Base-by-base conservation (phyloP, 2,797 vertebrate species). In the Siniperca scherzeri region DNA sequence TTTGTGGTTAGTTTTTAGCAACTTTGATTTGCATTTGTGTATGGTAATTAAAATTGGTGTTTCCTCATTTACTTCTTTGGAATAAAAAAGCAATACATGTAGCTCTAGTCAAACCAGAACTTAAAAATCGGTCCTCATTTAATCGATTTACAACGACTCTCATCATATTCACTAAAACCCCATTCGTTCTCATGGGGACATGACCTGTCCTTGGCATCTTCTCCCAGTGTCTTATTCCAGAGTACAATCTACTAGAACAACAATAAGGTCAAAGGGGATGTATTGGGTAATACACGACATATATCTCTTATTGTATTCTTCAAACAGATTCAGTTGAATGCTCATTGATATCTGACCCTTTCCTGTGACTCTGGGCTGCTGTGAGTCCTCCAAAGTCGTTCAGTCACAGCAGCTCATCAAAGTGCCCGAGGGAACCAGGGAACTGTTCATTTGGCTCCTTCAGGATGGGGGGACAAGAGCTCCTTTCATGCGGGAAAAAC, bases 81-180 rank as follows among this genome's bases (percentile, higher is more conserved):
- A 93, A 94, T 96, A 94, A 95, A 95, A 95, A 94, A 94, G 88
- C 78, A 89, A 91, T 91, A 94, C 85, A 82, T 94, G 90, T 93
- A 94, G 88, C 91, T 88, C 77, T 81, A 86, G 80, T 89, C 62
- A 67, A 87, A 83, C 36, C 33, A 60, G 56, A 78, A 78, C 3
- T 60, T 59, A 68, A 57, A 83, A 79, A 57, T 64, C 50, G 30
- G 12, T 80, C 44, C 40, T 92, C 42, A 68, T 85, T 88, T 76
- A 60, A 73, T 75, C 3, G 1, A 30, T 81, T 80, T 67, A 46
- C 57, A 59, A 2, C 40, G 22, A 67, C 36, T 73, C 44, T 68
- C 65, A 52, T 33, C 40, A 60, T 36, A 12, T 71, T 88, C 16
- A 48, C 17, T n/a, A 27, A 50, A 6, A 73, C 22, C 11, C 5